Conservation (phyloP, 2,797 vertebrate species). For the Dicrostonyx torquatus region DNA sequence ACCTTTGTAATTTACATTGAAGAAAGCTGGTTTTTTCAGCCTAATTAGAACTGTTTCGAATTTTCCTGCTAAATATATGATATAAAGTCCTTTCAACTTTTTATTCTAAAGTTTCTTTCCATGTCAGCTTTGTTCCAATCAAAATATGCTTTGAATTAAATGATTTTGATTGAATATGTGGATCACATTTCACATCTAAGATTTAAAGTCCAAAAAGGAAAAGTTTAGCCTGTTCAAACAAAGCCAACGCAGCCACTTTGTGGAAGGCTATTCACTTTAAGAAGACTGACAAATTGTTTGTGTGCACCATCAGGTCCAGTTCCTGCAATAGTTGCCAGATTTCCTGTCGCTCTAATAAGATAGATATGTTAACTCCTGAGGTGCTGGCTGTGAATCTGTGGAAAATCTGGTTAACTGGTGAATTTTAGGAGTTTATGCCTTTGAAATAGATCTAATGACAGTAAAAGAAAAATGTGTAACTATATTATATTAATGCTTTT, state of each 20-base stretch:
- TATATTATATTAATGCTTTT: constrained; percentile 44
- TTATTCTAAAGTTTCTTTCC: constrained; percentile 86
- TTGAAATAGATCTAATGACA: constrained; percentile 26
- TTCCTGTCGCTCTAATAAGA: constrained; percentile 89
- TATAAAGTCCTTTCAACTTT: constrained; percentile 88
- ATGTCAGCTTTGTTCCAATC: constrained; percentile 88
- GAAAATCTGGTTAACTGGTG: constrained; percentile 27
- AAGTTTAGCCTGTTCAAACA: constrained; percentile 88
- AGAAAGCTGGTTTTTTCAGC: constrained; percentile 86
- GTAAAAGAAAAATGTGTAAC: constrained; percentile 43
- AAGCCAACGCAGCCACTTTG: constrained; percentile 87
- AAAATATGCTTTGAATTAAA: constrained; percentile 91
- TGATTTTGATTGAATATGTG: constrained; percentile 86
- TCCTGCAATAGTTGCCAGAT: constrained; percentile 90
- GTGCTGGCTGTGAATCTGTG: constrained; percentile 80
- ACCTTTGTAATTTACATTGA: constrained; percentile 88
- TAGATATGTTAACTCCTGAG: constrained; percentile 85
- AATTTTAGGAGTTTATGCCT: constrained; percentile 41
- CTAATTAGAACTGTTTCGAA: constrained; percentile 91
- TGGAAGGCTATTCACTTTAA: constrained; percentile 87
- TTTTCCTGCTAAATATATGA: constrained; percentile 89
- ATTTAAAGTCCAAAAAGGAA: constrained; percentile 87
- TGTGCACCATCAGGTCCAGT: constrained; percentile 88
- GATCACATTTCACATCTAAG: constrained; percentile 90
- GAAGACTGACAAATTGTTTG: constrained; percentile 90